Percentiles rank a stretch among this genome's conserved stretches.
Conservation (phyloP, 2,888 invertebrate species). For the Dynastes hyllus region DNA sequence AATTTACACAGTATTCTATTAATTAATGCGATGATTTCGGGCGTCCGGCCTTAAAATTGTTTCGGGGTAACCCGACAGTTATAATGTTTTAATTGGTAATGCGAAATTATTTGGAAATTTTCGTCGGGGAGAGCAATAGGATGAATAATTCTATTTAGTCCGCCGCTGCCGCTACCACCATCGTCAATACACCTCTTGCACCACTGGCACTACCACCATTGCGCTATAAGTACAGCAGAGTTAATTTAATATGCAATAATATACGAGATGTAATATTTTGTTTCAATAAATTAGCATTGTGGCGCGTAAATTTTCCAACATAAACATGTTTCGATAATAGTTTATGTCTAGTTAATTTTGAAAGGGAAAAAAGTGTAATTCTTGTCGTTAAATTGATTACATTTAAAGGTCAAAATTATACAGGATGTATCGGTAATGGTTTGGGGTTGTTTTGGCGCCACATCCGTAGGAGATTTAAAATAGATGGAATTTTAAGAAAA, state of each 20-base stretch:
- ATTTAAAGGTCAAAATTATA: no score
- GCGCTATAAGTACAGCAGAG: neutral
- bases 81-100: slow-evolving; percentile 14
- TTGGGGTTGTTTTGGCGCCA: no score
- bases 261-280: neutral
- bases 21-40: slow-evolving; percentile 14
- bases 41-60: slow-evolving; percentile 16
- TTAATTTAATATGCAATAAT: neutral
- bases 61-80: neutral
- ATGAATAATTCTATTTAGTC: neutral
- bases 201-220: neutral
- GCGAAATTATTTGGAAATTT: slow-evolving; percentile 8
- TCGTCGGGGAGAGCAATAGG: neutral
- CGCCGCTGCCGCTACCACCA: neutral
- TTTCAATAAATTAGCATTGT: neutral
- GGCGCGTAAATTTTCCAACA: no score
- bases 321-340: no score
- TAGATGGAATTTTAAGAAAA: no score
- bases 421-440: no score
- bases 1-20: neutral
- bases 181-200: neutral
- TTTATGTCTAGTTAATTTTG: no score
- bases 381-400: no score
- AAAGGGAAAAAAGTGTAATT: no score
- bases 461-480: no score